phyloP scores from a whole-genome alignment of 2,888 invertebrate species.

The Conchocele bisecta region DNA sequence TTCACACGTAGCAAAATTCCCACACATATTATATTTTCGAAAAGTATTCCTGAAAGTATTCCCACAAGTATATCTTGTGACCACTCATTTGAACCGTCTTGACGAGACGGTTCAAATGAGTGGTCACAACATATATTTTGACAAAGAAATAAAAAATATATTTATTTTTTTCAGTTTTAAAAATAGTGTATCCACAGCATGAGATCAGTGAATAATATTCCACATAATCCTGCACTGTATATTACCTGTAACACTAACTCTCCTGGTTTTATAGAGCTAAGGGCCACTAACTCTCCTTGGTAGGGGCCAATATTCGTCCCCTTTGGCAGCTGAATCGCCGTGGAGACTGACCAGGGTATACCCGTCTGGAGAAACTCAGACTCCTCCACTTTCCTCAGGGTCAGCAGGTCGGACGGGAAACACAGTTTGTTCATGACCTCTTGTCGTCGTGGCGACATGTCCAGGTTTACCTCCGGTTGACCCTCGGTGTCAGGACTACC shows the following conservation, averaged over 20 bases:
- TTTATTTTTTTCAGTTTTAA: no score
- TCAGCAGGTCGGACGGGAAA: conserved; percentile 71
- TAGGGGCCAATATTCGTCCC: conserved; percentile 76
- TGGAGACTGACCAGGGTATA: conserved; percentile 70
- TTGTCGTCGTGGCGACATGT: conserved; percentile 15
- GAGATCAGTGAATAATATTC: background rate
- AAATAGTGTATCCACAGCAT: no score
- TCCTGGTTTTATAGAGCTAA: conserved; percentile 70
- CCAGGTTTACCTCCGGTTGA: no score
- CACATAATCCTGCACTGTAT: background rate
- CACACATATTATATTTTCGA: no score
- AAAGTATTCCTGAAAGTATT: no score
- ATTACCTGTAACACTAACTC: conserved; percentile 73
- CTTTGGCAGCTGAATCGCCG: conserved; percentile 68
- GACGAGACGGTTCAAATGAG: no score
- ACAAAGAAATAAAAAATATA: no score
- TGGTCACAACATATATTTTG: no score
- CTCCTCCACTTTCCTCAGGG: conserved; percentile 69
- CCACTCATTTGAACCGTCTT: no score
- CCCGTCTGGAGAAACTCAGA: conserved; percentile 66
- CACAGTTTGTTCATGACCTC: conserved; percentile 66
- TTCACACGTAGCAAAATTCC: no score
- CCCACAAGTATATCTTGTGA: no score
- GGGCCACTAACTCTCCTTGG: conserved; percentile 69
- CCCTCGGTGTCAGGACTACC: background rate